Evolutionary conservation across 2,113 vertebrate genomes (phyloP), one percentile per base, ranked within the genome.

Genomic region (Regulus satrapa): DNA sequence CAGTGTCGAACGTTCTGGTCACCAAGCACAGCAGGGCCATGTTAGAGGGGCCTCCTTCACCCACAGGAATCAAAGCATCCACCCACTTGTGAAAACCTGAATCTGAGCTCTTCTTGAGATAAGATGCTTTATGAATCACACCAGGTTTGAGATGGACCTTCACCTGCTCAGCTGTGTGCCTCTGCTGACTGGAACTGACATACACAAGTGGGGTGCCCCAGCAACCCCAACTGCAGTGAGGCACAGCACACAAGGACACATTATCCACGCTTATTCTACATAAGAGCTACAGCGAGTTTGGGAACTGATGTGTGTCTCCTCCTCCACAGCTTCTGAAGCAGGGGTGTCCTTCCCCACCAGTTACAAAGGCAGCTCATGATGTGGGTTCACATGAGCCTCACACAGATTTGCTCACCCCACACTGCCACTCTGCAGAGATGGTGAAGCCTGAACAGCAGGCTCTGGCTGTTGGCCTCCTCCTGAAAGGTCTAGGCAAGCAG

Each of bases 1-100:
- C 12, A 41, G 28, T 10, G 13, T 38, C 4, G 2, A n/a, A 76
- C 1, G 3, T n/a, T 26, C 41, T 41, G 77, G 38, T 10, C 8
- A 18, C 54, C 54, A 13, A 66, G 55, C 19, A 48, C 14, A 80
- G 56, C 75, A 71, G 46, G 48, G 21, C 29, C 10, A 3, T 1
- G 7, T 21, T 85, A 32, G 67, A 75, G 41, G 34, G 29, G 34
- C 43, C 43, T 74, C 18, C 40, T 94, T 64, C 17, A 36, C 21
- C 28, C 0, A 0, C 1, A 51, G 32, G 59, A 82, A 85, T 52
- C 48, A 49, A 58, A 75, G 32, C 0, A 0, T 41, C 32, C 38
- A 55, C 29, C 11, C 54, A 58, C n/a, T 51, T 54, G 18, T 23
- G 51, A 59, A 85, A 85, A 79, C 32, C 38, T 83, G 67, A 66